phyloP scores from a whole-genome alignment of 2,797 vertebrate genomes.

The Garrulus glandarius region DNA sequence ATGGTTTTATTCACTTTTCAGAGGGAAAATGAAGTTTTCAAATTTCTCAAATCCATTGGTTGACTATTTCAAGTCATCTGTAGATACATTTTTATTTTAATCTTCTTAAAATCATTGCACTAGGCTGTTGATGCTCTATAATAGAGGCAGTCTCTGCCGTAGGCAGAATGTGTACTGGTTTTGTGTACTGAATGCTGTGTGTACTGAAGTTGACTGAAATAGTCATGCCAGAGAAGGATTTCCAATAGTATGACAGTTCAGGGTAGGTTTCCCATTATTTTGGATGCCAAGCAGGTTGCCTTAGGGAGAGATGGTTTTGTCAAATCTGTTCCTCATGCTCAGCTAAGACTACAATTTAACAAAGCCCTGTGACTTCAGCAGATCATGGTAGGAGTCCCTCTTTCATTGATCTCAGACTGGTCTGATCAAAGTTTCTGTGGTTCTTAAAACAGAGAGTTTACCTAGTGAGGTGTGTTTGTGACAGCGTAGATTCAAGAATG shows the following conservation, averaged over 20 bases:
- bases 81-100: background rate
- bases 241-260: background rate
- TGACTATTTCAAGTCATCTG: background rate
- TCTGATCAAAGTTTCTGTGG: background rate
- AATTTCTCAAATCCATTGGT: background rate
- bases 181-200: background rate
- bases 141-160: background rate
- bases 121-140: background rate
- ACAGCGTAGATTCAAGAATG: accelerated
- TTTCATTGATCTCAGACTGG: background rate
- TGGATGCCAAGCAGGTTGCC: background rate
- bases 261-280: background rate
- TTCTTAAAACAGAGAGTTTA: background rate
- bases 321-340: background rate
- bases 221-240: background rate
- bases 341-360: background rate
- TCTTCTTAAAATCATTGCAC: background rate
- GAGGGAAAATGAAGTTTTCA: background rate
- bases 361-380: background rate
- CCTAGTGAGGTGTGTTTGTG: background rate
- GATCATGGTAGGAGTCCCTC: background rate
- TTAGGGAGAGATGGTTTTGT: background rate
- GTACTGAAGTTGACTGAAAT: background rate
- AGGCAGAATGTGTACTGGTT: background rate
- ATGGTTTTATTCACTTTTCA: background rate